These are phyloP conservation scores for Vireo altiloquus DNA, from an alignment of 2,113 vertebrate genomes.

Conservation along the genomic window DNA sequence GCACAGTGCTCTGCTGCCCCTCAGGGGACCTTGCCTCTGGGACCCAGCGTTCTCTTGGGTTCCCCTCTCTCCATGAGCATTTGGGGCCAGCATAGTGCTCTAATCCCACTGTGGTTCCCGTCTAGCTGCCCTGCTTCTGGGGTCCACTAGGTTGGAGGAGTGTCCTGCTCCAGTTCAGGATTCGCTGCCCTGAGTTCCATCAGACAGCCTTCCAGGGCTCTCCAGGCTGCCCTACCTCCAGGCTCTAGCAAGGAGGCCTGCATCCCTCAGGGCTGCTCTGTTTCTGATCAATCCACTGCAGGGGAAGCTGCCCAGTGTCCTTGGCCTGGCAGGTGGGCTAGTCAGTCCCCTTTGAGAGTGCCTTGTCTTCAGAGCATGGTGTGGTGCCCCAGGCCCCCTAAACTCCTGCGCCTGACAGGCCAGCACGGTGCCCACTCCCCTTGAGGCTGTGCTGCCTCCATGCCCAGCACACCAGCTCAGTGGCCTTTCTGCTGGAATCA, in stretches of 20 bases:
- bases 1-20: background rate
- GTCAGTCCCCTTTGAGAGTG: background rate
- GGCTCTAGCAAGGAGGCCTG: background rate
- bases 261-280: background rate
- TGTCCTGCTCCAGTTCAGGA: background rate
- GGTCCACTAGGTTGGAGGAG: background rate
- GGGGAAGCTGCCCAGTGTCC: background rate
- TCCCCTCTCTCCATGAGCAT: background rate
- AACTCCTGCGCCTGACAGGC: accelerated
- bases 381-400: background rate
- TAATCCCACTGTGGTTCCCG: too few species aligned
- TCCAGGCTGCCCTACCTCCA: background rate
- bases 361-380: background rate
- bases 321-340: background rate
- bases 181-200: background rate
- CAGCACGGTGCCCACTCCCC: background rate
- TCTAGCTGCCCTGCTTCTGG: background rate
- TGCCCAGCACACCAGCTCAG: background rate
- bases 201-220: background rate
- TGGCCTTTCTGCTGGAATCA: background rate
- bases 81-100: background rate
- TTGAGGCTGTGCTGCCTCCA: background rate
- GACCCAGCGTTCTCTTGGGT: too few species aligned
- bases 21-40: background rate
- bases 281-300: background rate